Conservation (phyloP, 2,888 invertebrate genomes). For the Watsonalla binaria region DNA sequence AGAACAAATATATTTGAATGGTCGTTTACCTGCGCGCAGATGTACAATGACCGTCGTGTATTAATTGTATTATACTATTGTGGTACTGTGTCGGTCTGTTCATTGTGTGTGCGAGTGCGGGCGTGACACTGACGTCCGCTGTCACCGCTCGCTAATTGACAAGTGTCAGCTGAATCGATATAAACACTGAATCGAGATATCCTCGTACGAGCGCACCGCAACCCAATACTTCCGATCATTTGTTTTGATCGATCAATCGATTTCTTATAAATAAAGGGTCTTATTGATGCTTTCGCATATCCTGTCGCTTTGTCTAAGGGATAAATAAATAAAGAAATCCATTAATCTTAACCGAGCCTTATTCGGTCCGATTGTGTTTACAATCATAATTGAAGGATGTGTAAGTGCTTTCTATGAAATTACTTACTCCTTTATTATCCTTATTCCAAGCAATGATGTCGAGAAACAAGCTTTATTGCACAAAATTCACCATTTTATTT, state of each 20-base stretch:
- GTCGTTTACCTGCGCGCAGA: not conserved
- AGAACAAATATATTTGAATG: not conserved
- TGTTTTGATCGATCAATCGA: conserved; percentile 42
- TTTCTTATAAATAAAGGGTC: conserved; percentile 9
- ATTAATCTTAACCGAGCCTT: not conserved
- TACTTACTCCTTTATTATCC: too few relatives aligned
- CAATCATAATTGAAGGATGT: not conserved
- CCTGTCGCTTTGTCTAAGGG: not conserved
- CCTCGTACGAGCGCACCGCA: conserved; percentile 14
- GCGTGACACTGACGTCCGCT: conserved; percentile 22
- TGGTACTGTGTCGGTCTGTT: conserved; percentile 5
- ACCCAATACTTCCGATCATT: conserved; percentile 35
- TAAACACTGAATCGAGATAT: conserved; percentile 8
- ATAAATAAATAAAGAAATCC: not conserved
- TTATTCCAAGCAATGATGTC: too few relatives aligned
- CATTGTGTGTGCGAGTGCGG: conserved; percentile 30
- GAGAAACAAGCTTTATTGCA: too few relatives aligned
- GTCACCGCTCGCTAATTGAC: conserved; percentile 53
- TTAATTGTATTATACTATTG: conserved; percentile 13
- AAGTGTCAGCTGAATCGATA: conserved; percentile 30
- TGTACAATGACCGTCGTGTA: conserved; percentile 28
- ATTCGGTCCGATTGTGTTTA: not conserved
- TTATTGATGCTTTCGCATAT: conserved; percentile 1
- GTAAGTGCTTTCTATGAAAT: too few relatives aligned
- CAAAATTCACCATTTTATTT: too few relatives aligned